Evolutionary conservation across 2,113 vertebrate genomes (phyloP), one percentile per base, ranked within the genome.

Genomic region (Proterorhinus semilunaris): DNA sequence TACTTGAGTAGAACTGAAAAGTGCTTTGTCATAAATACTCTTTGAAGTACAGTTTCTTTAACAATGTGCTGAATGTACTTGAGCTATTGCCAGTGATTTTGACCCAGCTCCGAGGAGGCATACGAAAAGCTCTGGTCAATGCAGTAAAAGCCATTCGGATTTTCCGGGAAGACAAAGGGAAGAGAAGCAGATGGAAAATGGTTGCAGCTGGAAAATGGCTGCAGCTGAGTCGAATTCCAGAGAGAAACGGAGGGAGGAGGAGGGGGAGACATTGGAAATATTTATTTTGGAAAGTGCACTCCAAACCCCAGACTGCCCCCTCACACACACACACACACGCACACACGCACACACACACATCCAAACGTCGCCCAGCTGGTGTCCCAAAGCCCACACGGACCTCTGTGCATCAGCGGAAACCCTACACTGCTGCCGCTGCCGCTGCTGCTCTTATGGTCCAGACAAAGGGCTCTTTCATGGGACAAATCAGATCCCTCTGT

Each of bases 281-380:
- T 94, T 94, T 94, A 88, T 88, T 55, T 85, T 90, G 90, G 89
- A 93, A 93, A 91, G 90, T 88, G 71, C 86, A 86, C 71, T 57
- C 73, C 91, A 83, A 80, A 88, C 92, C 90, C 92, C 21, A 43
- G 46, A n/a, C 44, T 54, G 27, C 12, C 47, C 65, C 15, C 65
- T 59, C 52, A 54, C 16, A 54, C n/a, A 17, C 52, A 54, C 9
- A 11, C 17, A 55, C 53, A 27, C 53, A 54, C 53, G 21, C 53
- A 50, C 49, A 50, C 10, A 74, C 15, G 48, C n/a, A 66, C 48
- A 27, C 58, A 16, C 51, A 57, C 54, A 57, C 54, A 53, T 45
- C 11, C 61, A 10, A 12, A 3, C 36, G 2, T 7, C 65, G 51
- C 51, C 73, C 81, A 66, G 73, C 76, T 67, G 63, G 71, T 86